A percentile compares a stretch with the other conserved stretches of the same genome.
Evolutionary conservation across 2,888 invertebrate genomes (phyloP).

Genomic region (Drosophila lacicola): DNA sequence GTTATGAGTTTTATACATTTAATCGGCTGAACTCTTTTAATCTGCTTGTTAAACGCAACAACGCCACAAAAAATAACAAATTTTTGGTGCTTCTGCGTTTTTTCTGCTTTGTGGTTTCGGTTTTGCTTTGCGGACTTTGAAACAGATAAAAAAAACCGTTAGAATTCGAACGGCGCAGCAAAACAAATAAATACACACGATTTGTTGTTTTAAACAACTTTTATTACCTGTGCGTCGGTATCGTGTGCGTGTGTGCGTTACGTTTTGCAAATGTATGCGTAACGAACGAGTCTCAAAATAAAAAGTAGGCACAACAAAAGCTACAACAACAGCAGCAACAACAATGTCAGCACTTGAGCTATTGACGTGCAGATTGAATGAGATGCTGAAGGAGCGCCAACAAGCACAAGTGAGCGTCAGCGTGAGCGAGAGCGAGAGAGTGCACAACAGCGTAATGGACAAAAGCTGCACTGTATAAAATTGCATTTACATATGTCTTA

Average conservation of each 20-base stretch:
- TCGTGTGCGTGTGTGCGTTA: slow-evolving; percentile 18
- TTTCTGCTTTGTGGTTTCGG: slow-evolving; percentile 41
- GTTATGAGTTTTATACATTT: slow-evolving; percentile 36
- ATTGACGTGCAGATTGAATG: slow-evolving; percentile 5
- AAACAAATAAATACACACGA: slow-evolving; percentile 69
- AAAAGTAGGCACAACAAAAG: slow-evolving; percentile 14
- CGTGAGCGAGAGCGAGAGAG: background rate
- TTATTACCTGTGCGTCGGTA: slow-evolving; percentile 70
- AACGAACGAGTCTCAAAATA: slow-evolving; percentile 11
- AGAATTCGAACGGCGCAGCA: slow-evolving; percentile 48
- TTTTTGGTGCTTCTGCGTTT: slow-evolving; percentile 8
- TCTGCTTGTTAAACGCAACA: slow-evolving; percentile 43
- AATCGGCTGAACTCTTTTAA: slow-evolving; percentile 40
- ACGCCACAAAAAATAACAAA: slow-evolving; percentile 26
- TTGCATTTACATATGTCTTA: background rate
- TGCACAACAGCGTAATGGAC: background rate
- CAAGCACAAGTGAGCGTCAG: slow-evolving; percentile 5
- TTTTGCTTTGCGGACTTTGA: slow-evolving; percentile 61
- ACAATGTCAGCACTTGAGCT: slow-evolving; percentile 47
- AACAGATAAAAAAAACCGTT: slow-evolving; percentile 68
- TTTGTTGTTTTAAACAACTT: slow-evolving; percentile 75
- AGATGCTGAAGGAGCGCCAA: slow-evolving; percentile 3
- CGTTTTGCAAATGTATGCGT: slow-evolving; percentile 12
- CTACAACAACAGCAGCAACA: slow-evolving; percentile 7
- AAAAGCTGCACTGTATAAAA: background rate